These are phyloP conservation scores for Diplodus puntazzo DNA, from an alignment of 2,797 vertebrate species.

Conservation along the genomic window DNA sequence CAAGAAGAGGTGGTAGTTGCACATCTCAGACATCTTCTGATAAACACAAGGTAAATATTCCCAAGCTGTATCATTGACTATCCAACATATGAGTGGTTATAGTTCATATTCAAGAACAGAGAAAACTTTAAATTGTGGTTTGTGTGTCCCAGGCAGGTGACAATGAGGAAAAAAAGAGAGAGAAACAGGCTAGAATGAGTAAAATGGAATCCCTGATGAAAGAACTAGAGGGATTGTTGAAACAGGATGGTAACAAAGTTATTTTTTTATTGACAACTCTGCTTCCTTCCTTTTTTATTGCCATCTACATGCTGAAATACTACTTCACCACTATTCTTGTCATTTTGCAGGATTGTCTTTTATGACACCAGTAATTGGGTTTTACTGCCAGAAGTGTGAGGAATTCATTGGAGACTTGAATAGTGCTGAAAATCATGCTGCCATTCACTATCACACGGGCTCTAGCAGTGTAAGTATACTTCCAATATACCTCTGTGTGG, in stretches of 20 bases:
- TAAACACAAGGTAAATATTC: constrained; percentile 86
- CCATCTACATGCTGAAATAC: neutral
- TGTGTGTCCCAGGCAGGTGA: constrained; percentile 65
- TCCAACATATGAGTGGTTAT: neutral
- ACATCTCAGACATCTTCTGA: constrained; percentile 77
- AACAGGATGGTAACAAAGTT: constrained; percentile 89
- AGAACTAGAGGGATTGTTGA: constrained; percentile 91
- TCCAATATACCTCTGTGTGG: neutral
- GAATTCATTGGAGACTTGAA: constrained; percentile 93
- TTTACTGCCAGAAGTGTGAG: constrained; percentile 95
- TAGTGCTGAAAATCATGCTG: constrained; percentile 89
- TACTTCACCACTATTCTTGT: neutral
- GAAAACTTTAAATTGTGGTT: neutral
- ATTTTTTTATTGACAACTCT: neutral
- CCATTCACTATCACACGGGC: constrained; percentile 82
- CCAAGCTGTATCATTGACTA: neutral
- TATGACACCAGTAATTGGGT: constrained; percentile 92
- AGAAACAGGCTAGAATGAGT: constrained; percentile 86
- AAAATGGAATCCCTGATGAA: constrained; percentile 90
- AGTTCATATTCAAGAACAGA: neutral
- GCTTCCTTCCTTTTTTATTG: neutral
- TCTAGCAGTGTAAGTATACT: constrained; percentile 84
- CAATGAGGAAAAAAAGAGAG: constrained; percentile 86
- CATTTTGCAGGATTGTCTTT: constrained; percentile 87
- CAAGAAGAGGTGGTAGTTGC: constrained; percentile 56